These are phyloP conservation scores for Chelmon rostratus DNA, from an alignment of 2,797 vertebrate genomes.

Conservation along the genomic window DNA sequence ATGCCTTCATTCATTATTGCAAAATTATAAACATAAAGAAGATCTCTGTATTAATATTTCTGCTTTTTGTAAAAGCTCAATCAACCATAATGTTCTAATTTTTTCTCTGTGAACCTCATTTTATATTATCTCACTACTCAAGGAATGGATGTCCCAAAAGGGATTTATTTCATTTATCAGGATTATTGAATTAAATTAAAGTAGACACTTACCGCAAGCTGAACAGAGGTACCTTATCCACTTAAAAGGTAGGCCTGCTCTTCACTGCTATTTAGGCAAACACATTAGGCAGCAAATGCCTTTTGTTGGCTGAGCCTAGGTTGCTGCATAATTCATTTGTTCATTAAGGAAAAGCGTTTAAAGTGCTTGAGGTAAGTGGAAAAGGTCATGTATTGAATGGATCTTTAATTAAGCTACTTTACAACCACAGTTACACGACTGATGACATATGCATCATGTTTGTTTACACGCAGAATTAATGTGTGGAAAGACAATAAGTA, in stretches of 20 bases:
- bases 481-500: conserved; percentile 46
- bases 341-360: conserved; percentile 80
- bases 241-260: conserved; percentile 85
- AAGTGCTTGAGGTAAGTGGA: conserved; percentile 81
- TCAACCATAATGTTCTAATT: conserved; percentile 92
- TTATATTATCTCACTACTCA: conserved; percentile 90
- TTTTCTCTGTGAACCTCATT: conserved; percentile 91
- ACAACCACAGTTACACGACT: conserved; percentile 77
- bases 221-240: conserved; percentile 85
- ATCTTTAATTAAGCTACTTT: conserved; percentile 83
- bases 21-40: conserved; percentile 93
- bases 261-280: conserved; percentile 86
- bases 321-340: conserved; percentile 85
- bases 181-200: conserved; percentile 94
- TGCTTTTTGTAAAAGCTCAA: conserved; percentile 91
- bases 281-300: conserved; percentile 83
- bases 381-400: conserved; percentile 83
- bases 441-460: conserved; percentile 71
- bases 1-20: conserved; percentile 90
- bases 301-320: conserved; percentile 79
- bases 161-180: conserved; percentile 93
- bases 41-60: conserved; percentile 91
- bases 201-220: conserved; percentile 87
- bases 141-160: conserved; percentile 90
- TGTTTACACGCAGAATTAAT: conserved; percentile 67